phyloP scores from a whole-genome alignment of 2,113 vertebrate genomes.

The Malurus elegans region DNA sequence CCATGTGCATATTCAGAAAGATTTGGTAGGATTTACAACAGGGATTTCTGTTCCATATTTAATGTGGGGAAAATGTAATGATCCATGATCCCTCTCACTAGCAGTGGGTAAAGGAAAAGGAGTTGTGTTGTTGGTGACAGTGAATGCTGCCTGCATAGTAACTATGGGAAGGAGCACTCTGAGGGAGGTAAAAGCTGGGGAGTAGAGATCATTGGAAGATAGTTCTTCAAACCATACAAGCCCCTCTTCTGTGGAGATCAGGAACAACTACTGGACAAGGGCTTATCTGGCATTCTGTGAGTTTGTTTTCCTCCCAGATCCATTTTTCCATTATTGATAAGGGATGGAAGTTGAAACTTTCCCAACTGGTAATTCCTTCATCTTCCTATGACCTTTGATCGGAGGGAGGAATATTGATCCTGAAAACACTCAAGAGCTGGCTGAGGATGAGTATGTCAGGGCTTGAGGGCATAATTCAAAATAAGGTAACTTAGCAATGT shows the following conservation, averaged over 20 bases:
- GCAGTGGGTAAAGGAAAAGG: not conserved
- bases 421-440: not conserved
- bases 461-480: not conserved
- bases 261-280: not conserved
- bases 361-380: not conserved
- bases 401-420: not conserved
- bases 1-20: not conserved
- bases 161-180: not conserved
- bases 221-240: not conserved
- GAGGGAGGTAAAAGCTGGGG: not conserved
- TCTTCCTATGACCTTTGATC: not conserved
- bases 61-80: not conserved
- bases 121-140: not conserved
- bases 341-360: not conserved
- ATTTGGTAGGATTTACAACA: not conserved
- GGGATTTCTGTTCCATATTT: not conserved
- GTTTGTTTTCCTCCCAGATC: not conserved
- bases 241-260: not conserved
- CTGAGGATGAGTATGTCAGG: not conserved
- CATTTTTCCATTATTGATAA: not conserved
- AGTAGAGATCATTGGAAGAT: not conserved
- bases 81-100: too few relatives aligned
- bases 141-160: too few relatives aligned
- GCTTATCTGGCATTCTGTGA: not conserved
- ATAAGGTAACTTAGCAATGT: not conserved